Evolutionary conservation across 2,888 invertebrate genomes (phyloP).

Genomic region (Tinea semifulvella): DNA sequence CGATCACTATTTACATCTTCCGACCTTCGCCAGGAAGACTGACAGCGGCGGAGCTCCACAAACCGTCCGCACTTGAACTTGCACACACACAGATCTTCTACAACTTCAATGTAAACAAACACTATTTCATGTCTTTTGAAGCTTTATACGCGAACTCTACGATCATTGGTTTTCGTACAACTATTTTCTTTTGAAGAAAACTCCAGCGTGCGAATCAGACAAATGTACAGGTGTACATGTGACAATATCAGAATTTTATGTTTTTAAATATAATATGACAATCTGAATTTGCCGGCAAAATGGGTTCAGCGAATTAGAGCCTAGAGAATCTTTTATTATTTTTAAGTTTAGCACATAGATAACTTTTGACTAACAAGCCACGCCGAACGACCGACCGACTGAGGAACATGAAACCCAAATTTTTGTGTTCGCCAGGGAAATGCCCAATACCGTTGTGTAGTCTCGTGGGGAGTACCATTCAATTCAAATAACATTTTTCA

Average conservation of each 20-base stretch:
- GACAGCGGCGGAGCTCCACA: not conserved
- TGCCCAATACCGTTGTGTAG: slow-evolving; percentile 68
- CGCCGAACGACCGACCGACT: not conserved
- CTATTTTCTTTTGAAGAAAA: not conserved
- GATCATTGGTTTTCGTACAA: too few species aligned
- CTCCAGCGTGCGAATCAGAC: not conserved
- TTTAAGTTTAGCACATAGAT: not conserved
- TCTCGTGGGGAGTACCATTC: slow-evolving; percentile 66
- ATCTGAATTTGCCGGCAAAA: not conserved
- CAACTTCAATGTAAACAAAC: slow-evolving; percentile 6
- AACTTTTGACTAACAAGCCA: too few species aligned
- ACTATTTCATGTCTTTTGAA: not conserved
- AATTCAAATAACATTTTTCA: slow-evolving; percentile 69
- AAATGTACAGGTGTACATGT: not conserved
- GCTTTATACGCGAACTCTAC: too few species aligned
- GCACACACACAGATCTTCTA: too few species aligned
- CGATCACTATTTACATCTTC: too few species aligned
- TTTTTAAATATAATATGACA: slow-evolving; percentile 1
- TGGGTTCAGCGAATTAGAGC: not conserved
- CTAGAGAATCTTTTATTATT: not conserved
- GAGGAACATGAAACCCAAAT: slow-evolving; percentile 62
- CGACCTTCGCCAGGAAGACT: not conserved
- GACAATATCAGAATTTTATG: not conserved
- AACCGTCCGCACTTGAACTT: too few species aligned
- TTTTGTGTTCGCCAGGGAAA: slow-evolving; percentile 64